phyloP scores from a whole-genome alignment of 1,140 invertebrate genomes.

The Drosophila albomicans region DNA sequence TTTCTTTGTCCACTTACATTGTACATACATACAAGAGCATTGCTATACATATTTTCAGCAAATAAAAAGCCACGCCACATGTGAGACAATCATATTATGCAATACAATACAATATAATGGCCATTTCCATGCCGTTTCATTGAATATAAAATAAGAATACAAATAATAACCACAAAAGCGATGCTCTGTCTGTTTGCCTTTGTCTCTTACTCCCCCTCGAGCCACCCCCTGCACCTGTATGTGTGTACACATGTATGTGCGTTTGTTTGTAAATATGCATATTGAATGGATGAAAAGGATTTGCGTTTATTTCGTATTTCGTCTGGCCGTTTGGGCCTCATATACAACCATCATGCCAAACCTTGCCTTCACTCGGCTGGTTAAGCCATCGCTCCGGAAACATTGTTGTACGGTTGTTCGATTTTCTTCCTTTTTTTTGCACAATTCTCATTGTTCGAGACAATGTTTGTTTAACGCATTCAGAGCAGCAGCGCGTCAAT shows the following conservation, averaged over 20 bases:
- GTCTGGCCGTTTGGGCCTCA: conserved; percentile 44
- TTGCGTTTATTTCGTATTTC: conserved; percentile 66
- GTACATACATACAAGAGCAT: background rate
- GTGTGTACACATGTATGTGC: conserved; percentile 27
- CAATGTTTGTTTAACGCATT: conserved; percentile 58
- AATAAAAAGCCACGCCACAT: conserved; percentile 46
- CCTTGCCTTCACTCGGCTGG: conserved; percentile 22
- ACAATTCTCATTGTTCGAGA: conserved; percentile 32
- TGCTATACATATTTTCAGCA: conserved; percentile 38
- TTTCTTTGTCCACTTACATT: conserved; percentile 5
- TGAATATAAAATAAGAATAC: conserved; percentile 72
- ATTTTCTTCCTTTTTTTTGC: conserved; percentile 52
- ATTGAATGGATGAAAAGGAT: conserved; percentile 78
- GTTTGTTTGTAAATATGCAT: conserved; percentile 52
- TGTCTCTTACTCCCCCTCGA: background rate
- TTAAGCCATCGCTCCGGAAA: conserved; percentile 63
- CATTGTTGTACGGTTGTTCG: conserved; percentile 50
- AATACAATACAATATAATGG: conserved; percentile 65
- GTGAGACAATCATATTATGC: conserved; percentile 72
- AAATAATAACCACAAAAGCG: conserved; percentile 78
- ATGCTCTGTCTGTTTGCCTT: conserved; percentile 39
- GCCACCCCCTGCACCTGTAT: background rate
- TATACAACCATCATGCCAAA: conserved; percentile 21
- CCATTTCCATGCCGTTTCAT: conserved; percentile 71
- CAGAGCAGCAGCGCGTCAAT: conserved; percentile 38